phyloP scores from a whole-genome alignment of 2,113 vertebrate species.

The Poeciliopsis turrubarensis region DNA sequence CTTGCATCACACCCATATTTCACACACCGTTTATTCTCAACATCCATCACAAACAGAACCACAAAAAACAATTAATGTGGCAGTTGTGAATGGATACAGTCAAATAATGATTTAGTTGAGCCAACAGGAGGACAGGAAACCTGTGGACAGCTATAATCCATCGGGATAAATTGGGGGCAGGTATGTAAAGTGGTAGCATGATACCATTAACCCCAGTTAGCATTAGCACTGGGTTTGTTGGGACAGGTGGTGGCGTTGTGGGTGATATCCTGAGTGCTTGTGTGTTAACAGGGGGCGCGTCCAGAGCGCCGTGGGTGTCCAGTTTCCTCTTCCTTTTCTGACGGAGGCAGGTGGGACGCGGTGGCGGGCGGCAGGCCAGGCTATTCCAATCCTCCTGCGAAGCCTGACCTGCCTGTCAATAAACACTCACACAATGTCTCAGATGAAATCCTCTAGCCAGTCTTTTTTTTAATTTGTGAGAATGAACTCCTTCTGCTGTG shows the following conservation, averaged over 20 bases:
- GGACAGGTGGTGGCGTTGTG: conserved; percentile 48
- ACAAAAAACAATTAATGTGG: conserved; percentile 55
- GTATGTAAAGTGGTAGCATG: conserved; percentile 51
- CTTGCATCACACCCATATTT: not conserved
- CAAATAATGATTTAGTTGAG: conserved; percentile 25
- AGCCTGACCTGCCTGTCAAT: not conserved
- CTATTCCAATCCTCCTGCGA: conserved; percentile 63
- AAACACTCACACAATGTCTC: not conserved
- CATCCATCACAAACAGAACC: conserved; percentile 70
- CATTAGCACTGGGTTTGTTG: conserved; percentile 47
- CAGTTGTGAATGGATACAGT: conserved; percentile 33
- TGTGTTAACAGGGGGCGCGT: not conserved
- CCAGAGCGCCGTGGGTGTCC: conserved; percentile 45
- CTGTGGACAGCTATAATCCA: conserved; percentile 55
- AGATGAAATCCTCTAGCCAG: no score
- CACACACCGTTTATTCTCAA: conserved; percentile 70
- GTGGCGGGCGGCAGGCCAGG: conserved; percentile 56
- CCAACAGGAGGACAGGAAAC: conserved; percentile 21
- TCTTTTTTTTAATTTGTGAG: not conserved
- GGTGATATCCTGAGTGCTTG: conserved; percentile 12
- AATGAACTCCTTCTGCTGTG: not conserved
- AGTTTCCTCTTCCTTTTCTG: conserved; percentile 43
- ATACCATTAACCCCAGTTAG: conserved; percentile 23
- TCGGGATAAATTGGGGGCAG: conserved; percentile 41
- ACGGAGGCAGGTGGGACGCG: conserved; percentile 21